A percentile compares a stretch with the other conserved stretches of the same genome.
phyloP scores from a whole-genome alignment of 2,797 vertebrate species.

The Spondyliosoma cantharus region DNA sequence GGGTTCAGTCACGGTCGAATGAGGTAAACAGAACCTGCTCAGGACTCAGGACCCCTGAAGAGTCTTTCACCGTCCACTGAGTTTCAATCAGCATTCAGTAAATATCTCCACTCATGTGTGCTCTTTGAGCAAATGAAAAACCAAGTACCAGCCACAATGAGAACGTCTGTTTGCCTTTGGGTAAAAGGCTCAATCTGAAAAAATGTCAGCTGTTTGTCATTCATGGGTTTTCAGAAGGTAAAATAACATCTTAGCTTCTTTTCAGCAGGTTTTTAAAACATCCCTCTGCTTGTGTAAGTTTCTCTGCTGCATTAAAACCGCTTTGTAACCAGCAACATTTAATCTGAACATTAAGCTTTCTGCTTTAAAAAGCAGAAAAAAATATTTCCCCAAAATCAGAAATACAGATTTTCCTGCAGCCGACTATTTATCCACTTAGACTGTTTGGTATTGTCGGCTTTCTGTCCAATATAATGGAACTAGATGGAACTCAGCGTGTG shows the following conservation, averaged over 20 bases:
- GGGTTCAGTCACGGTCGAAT: neutral
- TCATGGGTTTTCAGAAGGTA: neutral
- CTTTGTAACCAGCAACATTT: neutral
- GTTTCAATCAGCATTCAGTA: conserved; percentile 33
- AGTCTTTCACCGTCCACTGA: conserved; percentile 40
- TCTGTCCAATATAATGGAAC: no score
- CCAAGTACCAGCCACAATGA: neutral
- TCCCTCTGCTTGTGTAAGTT: neutral
- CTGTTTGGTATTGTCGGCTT: no score
- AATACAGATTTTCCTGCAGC: no score
- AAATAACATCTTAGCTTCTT: neutral
- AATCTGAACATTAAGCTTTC: conserved; percentile 10
- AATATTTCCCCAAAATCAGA: no score
- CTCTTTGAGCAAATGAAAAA: conserved; percentile 16
- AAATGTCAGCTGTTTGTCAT: conserved; percentile 1
- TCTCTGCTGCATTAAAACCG: conserved; percentile 1
- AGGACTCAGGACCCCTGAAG: conserved; percentile 14
- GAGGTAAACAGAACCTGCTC: conserved; percentile 11
- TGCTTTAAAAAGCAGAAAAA: no score
- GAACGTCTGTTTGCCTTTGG: neutral
- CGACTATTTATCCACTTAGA: no score
- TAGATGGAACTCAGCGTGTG: no score
- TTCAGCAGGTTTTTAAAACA: neutral
- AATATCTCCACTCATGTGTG: conserved; percentile 30
- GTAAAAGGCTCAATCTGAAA: neutral